Evolutionary conservation across 2,797 vertebrate genomes (phyloP).

Genomic region (Macrochelys suwanniensis): DNA sequence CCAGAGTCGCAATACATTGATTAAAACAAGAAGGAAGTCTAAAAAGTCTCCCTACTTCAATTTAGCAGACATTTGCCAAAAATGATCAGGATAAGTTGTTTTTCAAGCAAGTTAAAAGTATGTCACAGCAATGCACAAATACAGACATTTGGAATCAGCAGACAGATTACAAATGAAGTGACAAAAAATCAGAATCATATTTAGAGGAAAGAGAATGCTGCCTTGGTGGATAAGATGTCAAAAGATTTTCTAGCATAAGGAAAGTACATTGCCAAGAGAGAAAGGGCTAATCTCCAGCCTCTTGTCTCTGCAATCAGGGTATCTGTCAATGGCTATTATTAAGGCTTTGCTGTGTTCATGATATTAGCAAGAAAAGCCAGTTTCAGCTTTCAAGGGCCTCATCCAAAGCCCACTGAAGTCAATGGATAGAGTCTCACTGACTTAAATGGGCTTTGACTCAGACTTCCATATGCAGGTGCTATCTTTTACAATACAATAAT

Average conservation of each 20-base stretch:
- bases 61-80: neutral
- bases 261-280: neutral
- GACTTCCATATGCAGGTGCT: neutral
- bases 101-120: neutral
- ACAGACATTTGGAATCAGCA: neutral
- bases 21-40: neutral
- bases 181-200: neutral
- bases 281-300: neutral
- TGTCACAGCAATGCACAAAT: neutral
- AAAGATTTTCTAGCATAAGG: neutral
- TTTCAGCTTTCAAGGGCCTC: neutral
- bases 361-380: neutral
- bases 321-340: neutral
- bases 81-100: neutral
- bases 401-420: neutral
- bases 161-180: neutral
- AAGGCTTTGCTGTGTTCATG: neutral
- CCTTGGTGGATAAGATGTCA: neutral
- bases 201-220: constrained; percentile 2
- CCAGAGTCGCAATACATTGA: neutral
- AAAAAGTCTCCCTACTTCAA: constrained; percentile 1
- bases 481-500: neutral
- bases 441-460: neutral
- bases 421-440: neutral
- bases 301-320: neutral